Conservation (phyloP, 2,888 invertebrate genomes). For the Andrena chrysosceles region DNA sequence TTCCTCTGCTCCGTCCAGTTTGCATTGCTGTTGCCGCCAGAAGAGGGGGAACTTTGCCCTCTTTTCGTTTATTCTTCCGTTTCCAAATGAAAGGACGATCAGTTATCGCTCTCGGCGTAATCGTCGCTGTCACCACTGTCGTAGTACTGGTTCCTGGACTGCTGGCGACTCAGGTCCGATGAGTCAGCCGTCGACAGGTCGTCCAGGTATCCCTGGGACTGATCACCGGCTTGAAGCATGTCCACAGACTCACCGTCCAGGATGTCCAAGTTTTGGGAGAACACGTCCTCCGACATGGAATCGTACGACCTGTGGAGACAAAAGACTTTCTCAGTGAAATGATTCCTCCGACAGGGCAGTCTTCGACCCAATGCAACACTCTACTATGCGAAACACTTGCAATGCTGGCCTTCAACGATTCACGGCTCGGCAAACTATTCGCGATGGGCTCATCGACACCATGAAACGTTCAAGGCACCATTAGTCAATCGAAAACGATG, state of each 20-base stretch:
- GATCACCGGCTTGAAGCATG: constrained; percentile 56
- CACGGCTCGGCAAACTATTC: background rate
- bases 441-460: background rate
- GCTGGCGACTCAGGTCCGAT: constrained; percentile 46
- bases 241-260: constrained; percentile 81
- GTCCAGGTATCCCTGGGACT: constrained; percentile 52
- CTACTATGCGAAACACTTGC: constrained; percentile 24
- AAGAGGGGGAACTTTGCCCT: background rate
- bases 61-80: background rate
- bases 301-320: constrained; percentile 76
- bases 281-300: constrained; percentile 86
- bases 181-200: constrained; percentile 13
- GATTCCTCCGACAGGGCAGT: background rate
- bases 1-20: background rate
- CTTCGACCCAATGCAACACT: constrained; percentile 18
- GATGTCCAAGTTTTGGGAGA: constrained; percentile 89
- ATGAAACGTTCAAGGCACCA: background rate
- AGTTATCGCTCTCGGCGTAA: constrained; percentile 83
- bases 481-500: constrained; percentile 32
- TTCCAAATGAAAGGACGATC: constrained; percentile 29
- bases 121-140: constrained; percentile 83
- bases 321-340: background rate
- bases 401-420: constrained; percentile 1
- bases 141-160: constrained; percentile 77
- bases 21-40: background rate